Base-by-base conservation (phyloP, 2,888 invertebrate genomes). In the Parnassius glacialis region DNA sequence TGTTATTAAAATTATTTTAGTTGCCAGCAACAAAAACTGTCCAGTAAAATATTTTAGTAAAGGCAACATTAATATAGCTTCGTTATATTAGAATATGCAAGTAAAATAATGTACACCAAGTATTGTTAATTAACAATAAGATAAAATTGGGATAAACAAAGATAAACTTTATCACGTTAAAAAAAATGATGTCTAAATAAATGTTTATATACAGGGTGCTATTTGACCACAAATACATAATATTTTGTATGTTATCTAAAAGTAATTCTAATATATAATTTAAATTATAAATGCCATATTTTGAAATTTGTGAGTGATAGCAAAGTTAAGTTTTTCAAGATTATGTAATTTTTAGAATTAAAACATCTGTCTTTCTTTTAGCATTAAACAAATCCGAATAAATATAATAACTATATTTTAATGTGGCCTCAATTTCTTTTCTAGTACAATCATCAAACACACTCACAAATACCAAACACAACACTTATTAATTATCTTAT, bases 171-270 rank as follows among this genome's bases (percentile, higher is more conserved):
- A 34, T 7, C 34, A 34, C 34, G 7, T 34, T 34, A 34, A 7
- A 13, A 48, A 48, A 48, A 7, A 2, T 0, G 5, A 47, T 10
- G 10, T 1, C 51, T 51, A 20, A 25, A 47, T 48, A 48, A 56
- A 41, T 48, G 48, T 47, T 20, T 12, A 61, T 34, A 52, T 45
- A 56, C 25, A 20, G 34, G 9, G 44, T 47, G 56, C 52, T 61
- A 57, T 53, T 57, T 62, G 62, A 57, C 62, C 62, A 57, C 52
- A 51, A 43, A 47, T 61, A 61, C 50, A 52, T 34, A 25, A 45
- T 59, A 45, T 12, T n/a, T 12, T 13, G 10, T 10, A 11, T 25
- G 25, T 25, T 25, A 11, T 51, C 9, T 9, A n/a, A 9, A 41
- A 52, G 10, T 52, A 52, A 45, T 45, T 45, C 45, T 55, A 55